phyloP scores from a whole-genome alignment of 2,888 invertebrate species.

The Drosophila tanythrix region DNA sequence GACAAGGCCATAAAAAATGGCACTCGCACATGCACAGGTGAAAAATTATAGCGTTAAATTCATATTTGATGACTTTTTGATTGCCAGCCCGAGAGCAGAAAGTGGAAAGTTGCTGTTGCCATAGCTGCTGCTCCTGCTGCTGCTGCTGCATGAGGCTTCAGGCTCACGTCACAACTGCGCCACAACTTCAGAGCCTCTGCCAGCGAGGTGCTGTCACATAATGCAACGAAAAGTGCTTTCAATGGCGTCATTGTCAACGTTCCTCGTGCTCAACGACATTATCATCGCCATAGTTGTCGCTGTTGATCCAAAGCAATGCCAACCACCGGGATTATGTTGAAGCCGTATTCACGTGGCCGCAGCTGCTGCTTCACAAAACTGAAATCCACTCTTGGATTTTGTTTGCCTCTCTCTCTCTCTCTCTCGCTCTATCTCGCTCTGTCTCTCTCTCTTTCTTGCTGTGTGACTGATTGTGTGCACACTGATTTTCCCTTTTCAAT shows the following conservation, averaged over 20 bases:
- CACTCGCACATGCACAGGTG: slow-evolving; percentile 67
- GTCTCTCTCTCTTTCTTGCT: neutral
- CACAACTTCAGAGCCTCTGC: slow-evolving; percentile 24
- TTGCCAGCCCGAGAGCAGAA: slow-evolving; percentile 71
- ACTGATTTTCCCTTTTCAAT: slow-evolving; percentile 45
- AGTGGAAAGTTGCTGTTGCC: neutral
- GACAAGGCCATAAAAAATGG: slow-evolving; percentile 65
- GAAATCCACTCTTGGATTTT: slow-evolving; percentile 19
- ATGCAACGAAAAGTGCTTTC: slow-evolving; percentile 74
- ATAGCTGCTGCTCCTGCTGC: slow-evolving; percentile 17
- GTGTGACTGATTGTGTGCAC: neutral
- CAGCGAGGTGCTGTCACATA: slow-evolving; percentile 58
- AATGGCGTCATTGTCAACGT: slow-evolving; percentile 73
- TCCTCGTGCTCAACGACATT: slow-evolving; percentile 34
- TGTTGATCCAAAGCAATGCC: slow-evolving; percentile 57
- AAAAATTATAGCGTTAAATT: slow-evolving; percentile 83
- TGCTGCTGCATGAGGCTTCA: neutral
- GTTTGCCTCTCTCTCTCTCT: neutral
- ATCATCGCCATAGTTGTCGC: slow-evolving; percentile 35
- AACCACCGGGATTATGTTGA: slow-evolving; percentile 53
- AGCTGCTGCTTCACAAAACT: slow-evolving; percentile 34
- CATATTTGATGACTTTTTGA: slow-evolving; percentile 84
- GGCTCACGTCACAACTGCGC: slow-evolving; percentile 10
- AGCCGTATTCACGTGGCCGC: slow-evolving; percentile 42
- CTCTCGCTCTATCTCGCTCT: rapidly evolving